Conservation (phyloP, 2,797 vertebrate species). For the Choloepus didactylus region DNA sequence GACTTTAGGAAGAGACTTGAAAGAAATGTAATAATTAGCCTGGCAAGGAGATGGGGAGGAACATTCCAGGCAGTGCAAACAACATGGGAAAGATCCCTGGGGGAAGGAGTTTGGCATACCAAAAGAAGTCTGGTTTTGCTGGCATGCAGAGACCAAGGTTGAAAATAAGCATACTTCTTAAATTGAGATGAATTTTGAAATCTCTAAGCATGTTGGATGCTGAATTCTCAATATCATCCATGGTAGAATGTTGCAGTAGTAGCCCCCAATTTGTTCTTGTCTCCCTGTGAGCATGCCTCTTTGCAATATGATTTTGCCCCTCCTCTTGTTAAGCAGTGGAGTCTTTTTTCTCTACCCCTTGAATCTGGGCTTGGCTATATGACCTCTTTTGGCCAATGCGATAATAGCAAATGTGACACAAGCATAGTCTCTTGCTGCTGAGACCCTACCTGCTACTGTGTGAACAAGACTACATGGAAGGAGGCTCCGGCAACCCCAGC, state of each 20-base stretch:
- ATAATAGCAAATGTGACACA: neutral
- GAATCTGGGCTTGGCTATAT: neutral
- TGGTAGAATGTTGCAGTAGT: neutral
- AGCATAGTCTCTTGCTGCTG: neutral
- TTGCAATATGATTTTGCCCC: neutral
- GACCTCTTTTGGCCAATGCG: neutral
- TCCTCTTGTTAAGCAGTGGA: neutral
- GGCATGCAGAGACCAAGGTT: neutral
- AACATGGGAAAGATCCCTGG: neutral
- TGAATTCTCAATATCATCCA: neutral
- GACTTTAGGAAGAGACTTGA: constrained; percentile 56
- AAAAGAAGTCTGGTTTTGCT: neutral
- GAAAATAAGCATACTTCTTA: neutral
- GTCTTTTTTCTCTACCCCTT: neutral
- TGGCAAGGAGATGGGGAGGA: constrained; percentile 31
- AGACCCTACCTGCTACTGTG: neutral
- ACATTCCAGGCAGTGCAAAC: constrained; percentile 49
- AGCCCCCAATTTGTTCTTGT: neutral
- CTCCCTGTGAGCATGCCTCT: neutral
- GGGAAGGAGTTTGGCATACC: neutral
- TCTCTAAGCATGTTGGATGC: neutral
- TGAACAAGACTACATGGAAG: neutral
- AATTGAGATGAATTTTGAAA: neutral
- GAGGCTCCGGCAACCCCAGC: neutral
- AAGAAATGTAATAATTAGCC: constrained; percentile 53